These are phyloP conservation scores for Nymphalis polychloros DNA, from an alignment of 2,888 invertebrate genomes.

Conservation along the genomic window DNA sequence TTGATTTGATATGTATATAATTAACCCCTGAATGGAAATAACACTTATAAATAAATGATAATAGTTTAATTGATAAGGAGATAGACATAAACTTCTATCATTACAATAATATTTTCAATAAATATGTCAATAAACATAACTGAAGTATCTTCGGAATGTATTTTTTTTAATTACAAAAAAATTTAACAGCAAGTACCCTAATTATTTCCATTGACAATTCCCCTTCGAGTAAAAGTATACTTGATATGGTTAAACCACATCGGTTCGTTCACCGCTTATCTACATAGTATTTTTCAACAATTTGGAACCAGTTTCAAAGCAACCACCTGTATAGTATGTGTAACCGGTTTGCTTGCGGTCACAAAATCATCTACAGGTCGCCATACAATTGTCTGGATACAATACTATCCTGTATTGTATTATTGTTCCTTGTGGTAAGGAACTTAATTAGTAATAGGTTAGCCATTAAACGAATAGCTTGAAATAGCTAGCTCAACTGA, in stretches of 20 bases:
- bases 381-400: conserved; percentile 56
- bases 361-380: conserved; percentile 62
- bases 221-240: conserved; percentile 28
- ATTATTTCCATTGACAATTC: conserved; percentile 25
- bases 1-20: too few species aligned
- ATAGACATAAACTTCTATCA: too few species aligned
- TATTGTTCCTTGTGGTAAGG: not conserved
- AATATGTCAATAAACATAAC: not conserved
- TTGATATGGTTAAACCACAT: conserved; percentile 41
- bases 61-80: too few species aligned
- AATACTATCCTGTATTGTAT: conserved; percentile 24
- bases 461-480: too few species aligned
- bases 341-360: conserved; percentile 64
- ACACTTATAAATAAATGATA: too few species aligned
- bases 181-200: conserved; percentile 8
- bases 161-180: conserved; percentile 2
- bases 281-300: conserved; percentile 55
- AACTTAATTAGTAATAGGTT: too few species aligned
- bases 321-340: conserved; percentile 66
- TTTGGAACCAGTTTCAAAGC: conserved; percentile 63
- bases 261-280: conserved; percentile 46
- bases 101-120: too few species aligned
- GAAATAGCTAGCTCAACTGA: not conserved
- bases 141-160: not conserved
- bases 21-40: too few species aligned